Percentiles rank a stretch among this genome's conserved stretches.
These are phyloP conservation scores for Tragelaphus scriptus DNA, from an alignment of 2,113 vertebrate genomes.

Conservation along the genomic window DNA sequence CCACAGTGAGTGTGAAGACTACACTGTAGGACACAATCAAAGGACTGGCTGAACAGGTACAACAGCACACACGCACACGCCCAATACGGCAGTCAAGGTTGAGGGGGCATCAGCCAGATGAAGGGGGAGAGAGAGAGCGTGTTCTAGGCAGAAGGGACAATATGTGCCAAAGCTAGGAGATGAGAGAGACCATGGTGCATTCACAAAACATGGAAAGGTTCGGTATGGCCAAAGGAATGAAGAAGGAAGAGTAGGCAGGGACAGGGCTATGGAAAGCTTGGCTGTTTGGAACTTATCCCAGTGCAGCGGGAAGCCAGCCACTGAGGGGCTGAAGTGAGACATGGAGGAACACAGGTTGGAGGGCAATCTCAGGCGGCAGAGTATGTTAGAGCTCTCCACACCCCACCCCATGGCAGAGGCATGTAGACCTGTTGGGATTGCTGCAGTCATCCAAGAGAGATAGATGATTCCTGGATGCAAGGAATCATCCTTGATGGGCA, in stretches of 20 bases:
- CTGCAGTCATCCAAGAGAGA: neutral
- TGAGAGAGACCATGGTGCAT: neutral
- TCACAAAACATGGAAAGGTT: neutral
- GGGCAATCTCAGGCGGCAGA: neutral
- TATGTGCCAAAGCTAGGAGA: neutral
- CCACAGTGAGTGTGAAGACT: neutral
- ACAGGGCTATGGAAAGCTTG: neutral
- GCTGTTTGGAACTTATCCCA: neutral
- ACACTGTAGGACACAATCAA: neutral
- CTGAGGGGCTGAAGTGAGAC: neutral
- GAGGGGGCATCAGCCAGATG: neutral
- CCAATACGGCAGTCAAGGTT: neutral
- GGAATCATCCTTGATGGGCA: neutral
- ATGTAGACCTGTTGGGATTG: neutral
- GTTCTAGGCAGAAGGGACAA: neutral
- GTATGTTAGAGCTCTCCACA: neutral
- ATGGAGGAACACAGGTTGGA: neutral
- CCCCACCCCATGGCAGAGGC: neutral
- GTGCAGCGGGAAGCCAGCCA: neutral
- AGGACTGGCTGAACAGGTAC: neutral
- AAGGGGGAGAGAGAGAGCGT: neutral
- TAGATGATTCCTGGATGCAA: neutral
- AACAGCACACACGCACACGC: neutral
- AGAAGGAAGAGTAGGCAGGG: neutral
- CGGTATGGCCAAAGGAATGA: neutral